Conservation (phyloP, 2,797 vertebrate genomes). For the Furcifer pardalis region DNA sequence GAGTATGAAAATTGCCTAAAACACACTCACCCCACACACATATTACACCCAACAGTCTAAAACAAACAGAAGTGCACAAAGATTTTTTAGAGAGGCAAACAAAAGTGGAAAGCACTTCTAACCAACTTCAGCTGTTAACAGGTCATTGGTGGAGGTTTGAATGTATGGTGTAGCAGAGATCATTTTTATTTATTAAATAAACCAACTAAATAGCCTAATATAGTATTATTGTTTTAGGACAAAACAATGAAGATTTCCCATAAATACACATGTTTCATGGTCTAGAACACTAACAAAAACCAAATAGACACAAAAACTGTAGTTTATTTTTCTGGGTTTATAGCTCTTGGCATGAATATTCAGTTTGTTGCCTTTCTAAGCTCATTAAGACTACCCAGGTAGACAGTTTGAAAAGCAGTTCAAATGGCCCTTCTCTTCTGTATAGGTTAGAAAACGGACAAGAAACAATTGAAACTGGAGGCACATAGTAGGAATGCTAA, state of each 20-base stretch:
- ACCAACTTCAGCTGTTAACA: background rate
- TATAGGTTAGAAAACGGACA: background rate
- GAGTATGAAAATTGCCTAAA: constrained; percentile 14
- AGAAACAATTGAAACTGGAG: constrained; percentile 17
- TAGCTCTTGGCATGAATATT: background rate
- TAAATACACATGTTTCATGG: background rate
- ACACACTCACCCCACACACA: background rate
- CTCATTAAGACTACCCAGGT: constrained; percentile 31
- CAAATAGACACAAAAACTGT: background rate
- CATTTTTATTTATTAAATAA: constrained; percentile 4
- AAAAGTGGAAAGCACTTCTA: constrained; percentile 13
- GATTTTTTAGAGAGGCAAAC: constrained; percentile 9
- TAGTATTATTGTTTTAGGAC: background rate
- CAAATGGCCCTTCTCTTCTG: constrained; percentile 28
- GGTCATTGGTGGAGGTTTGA: background rate
- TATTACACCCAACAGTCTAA: background rate
- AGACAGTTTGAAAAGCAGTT: constrained; percentile 24
- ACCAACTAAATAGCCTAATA: background rate
- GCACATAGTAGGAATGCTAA: background rate
- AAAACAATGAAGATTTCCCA: constrained; percentile 9
- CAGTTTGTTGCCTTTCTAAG: background rate
- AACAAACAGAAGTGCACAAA: background rate
- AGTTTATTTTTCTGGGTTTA: background rate
- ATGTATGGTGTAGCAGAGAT: background rate
- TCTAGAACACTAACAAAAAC: background rate